phyloP scores from a whole-genome alignment of 2,113 vertebrate genomes.

The Bettongia penicillata region DNA sequence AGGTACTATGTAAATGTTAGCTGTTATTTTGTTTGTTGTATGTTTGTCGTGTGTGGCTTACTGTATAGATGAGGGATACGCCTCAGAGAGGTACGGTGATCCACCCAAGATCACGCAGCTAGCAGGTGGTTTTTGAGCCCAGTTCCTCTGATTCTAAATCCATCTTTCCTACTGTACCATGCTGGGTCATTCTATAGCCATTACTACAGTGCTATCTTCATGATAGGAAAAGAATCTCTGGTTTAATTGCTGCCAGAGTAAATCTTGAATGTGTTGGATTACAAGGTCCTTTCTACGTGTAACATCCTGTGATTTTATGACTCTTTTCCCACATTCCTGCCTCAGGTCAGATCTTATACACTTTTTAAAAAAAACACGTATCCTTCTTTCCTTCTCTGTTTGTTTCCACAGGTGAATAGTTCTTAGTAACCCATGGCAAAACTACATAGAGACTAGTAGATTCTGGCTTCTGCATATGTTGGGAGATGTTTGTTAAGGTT shows the following conservation, averaged over 20 bases:
- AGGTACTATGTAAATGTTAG: not conserved
- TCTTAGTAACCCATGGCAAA: not conserved
- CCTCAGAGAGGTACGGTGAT: not conserved
- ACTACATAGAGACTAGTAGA: not conserved
- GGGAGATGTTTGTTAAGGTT: not conserved
- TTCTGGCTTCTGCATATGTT: not conserved
- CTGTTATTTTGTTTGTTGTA: not conserved
- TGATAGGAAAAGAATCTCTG: not conserved
- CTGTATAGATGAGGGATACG: not conserved
- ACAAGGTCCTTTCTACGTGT: not conserved
- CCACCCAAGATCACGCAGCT: not conserved
- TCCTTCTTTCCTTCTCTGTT: not conserved
- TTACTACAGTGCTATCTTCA: not conserved
- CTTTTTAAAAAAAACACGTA: not conserved
- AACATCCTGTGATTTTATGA: not conserved
- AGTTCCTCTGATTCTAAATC: not conserved
- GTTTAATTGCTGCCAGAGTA: not conserved
- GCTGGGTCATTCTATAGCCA: not conserved
- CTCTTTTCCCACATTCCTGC: constrained; percentile 13
- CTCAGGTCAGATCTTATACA: not conserved
- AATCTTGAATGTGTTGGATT: not conserved
- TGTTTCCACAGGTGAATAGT: not conserved
- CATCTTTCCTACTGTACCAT: not conserved
- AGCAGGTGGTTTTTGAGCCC: not conserved
- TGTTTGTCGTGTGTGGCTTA: not conserved